A percentile compares a stretch with the other conserved stretches of the same genome.
phyloP scores from a whole-genome alignment of 2,797 vertebrate species.

The Pelodytes ibericus region DNA sequence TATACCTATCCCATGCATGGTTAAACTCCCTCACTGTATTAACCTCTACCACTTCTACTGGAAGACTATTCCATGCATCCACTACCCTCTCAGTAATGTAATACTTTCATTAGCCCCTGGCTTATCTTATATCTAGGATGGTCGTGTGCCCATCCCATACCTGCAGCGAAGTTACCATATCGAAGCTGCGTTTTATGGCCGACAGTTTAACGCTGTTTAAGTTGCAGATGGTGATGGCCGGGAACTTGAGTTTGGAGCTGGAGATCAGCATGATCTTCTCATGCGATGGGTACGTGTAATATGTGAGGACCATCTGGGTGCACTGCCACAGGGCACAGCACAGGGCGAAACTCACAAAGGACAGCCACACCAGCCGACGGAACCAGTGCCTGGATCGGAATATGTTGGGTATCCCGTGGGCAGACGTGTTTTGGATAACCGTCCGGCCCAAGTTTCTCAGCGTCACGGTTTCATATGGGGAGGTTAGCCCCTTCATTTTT shows the following conservation, averaged over 20 bases:
- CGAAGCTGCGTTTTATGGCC: conserved; percentile 35
- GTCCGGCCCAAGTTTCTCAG: conserved; percentile 36
- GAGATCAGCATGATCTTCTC: conserved; percentile 60
- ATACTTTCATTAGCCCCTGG: too few relatives aligned
- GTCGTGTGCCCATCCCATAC: too few relatives aligned
- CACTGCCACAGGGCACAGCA: conserved; percentile 54
- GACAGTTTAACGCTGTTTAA: conserved; percentile 56
- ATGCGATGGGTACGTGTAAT: conserved; percentile 58
- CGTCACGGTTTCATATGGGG: not conserved
- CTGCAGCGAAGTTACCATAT: conserved; percentile 48
- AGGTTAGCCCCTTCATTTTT: conserved; percentile 35
- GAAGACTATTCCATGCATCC: too few relatives aligned
- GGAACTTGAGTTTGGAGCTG: conserved; percentile 45
- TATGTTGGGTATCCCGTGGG: conserved; percentile 58
- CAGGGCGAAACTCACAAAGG: conserved; percentile 52
- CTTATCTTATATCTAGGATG: too few relatives aligned
- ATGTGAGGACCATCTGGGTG: conserved; percentile 34
- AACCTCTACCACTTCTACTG: too few relatives aligned
- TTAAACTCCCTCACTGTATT: too few relatives aligned
- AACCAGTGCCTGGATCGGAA: conserved; percentile 58
- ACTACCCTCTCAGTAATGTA: too few relatives aligned
- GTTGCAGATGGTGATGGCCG: conserved; percentile 57
- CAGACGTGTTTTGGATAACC: conserved; percentile 52
- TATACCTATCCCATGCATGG: too few relatives aligned
- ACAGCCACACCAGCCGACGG: conserved; percentile 50